phyloP scores from a whole-genome alignment of 2,888 invertebrate genomes.

The Empis stercorea region DNA sequence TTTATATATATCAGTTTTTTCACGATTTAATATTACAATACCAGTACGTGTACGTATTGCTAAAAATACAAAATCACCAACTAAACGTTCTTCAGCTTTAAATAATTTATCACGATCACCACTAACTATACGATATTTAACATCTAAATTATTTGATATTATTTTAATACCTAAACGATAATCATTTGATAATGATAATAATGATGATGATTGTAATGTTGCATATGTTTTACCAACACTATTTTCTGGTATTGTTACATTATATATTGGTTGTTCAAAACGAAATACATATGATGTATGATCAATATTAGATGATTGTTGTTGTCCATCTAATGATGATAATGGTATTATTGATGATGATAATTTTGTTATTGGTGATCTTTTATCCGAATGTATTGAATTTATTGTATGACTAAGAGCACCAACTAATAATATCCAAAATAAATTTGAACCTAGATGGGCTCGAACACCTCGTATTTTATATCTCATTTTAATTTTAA shows the following conservation, averaged over 20 bases:
- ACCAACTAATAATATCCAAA: constrained; percentile 15
- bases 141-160: constrained; percentile 40
- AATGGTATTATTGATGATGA: constrained; percentile 7
- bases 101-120: constrained; percentile 86
- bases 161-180: constrained; percentile 69
- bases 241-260: constrained; percentile 86
- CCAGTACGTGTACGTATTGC: constrained; percentile 79
- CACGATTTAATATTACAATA: constrained; percentile 82
- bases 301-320: constrained; percentile 5
- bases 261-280: constrained; percentile 65
- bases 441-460: constrained; percentile 16
- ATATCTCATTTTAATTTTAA: constrained; percentile 11
- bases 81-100: constrained; percentile 75
- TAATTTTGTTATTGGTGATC: too few species aligned
- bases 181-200: constrained; percentile 52
- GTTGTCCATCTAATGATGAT: not conserved
- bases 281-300: constrained; percentile 37
- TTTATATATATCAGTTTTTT: constrained; percentile 71
- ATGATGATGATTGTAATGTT: constrained; percentile 43
- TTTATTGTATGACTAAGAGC: constrained; percentile 12
- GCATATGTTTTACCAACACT: constrained; percentile 81
- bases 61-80: constrained; percentile 93
- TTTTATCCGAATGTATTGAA: constrained; percentile 7
- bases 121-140: constrained; percentile 74
- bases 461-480: constrained; percentile 14